Base-by-base conservation (phyloP, 2,888 invertebrate species). In the Apamea sordens region DNA sequence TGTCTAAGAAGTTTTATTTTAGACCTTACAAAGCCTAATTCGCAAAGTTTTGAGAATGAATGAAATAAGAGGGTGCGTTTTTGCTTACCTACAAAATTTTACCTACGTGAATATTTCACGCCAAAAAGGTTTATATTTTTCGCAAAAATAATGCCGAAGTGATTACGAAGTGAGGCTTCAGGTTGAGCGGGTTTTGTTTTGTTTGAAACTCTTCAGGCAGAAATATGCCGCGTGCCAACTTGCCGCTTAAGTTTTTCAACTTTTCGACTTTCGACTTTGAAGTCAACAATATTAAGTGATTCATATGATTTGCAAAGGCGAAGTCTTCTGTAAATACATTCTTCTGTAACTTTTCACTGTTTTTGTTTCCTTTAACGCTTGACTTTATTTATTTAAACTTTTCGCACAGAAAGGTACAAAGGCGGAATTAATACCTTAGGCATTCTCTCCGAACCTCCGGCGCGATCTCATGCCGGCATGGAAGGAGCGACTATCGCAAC, bases 211-310 rank as follows among this genome's bases (percentile, higher is more conserved):
- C 15, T 53, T 32, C 24, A 32, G 15, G 32, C 32, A 53, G 53
- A 24, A 32, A 70, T 32, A 15, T 18, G 24, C 15, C 32, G 15
- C 44, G 53, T 36, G n/a, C 56, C n/a, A 65, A 56, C 21, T 64
- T 65, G 15, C 8, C 10, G 24, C 18, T 50, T 24, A 41, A 63
- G 63, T 50, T 41, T 28, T 11, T 53, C 21, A 65, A 76, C 28
- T 77, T 75, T 36, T 36, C 36, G 36, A 36, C 36, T 36, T 65
- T 65, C n/a, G 36, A n/a, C 56, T 47, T 47, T n/a, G 5, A 2
- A 77, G 56, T 56, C 53, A 76, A 64, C 53, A 53, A 64, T 53
- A 18, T 75, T 56, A 77, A 28, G 28, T 76, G 61, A 76, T 77
- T 76, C 32, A 65, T 56, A 41, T 18, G 18, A 77, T 59, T 77